phyloP scores from a whole-genome alignment of 1,140 invertebrate genomes.

The Drosophila saltans region DNA sequence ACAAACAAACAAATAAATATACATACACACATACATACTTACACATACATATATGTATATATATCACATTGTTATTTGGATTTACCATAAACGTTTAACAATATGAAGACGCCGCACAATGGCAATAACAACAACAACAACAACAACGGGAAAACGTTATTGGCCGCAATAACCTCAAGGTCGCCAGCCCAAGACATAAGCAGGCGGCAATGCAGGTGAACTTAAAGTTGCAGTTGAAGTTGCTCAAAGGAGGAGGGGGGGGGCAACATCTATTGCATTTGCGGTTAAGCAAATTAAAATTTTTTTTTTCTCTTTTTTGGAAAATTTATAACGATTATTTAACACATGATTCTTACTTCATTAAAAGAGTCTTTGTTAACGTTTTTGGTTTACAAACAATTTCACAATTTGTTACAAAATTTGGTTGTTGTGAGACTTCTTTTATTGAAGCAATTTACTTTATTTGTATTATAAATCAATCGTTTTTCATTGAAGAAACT shows the following conservation, averaged over 20 bases:
- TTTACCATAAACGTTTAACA: slow-evolving; percentile 47
- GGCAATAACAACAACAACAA: slow-evolving; percentile 9
- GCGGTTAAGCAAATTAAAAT: slow-evolving; percentile 30
- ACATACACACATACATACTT: slow-evolving; percentile 12
- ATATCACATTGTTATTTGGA: slow-evolving; percentile 31
- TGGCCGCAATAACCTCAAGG: slow-evolving; percentile 58
- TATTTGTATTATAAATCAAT: too few species aligned
- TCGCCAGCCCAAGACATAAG: slow-evolving; percentile 17
- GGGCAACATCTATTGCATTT: not conserved
- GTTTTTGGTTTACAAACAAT: not conserved
- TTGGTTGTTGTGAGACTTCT: too few species aligned
- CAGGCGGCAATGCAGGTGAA: not conserved
- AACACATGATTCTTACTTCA: slow-evolving; percentile 2
- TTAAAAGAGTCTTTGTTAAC: not conserved
- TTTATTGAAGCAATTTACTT: too few species aligned
- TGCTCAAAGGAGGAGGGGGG: too few species aligned
- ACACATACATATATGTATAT: slow-evolving; percentile 31
- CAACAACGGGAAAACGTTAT: slow-evolving; percentile 3
- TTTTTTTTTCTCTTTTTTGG: too few species aligned
- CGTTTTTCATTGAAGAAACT: too few species aligned
- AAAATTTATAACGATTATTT: not conserved
- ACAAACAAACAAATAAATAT: slow-evolving; percentile 38
- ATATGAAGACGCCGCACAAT: slow-evolving; percentile 30
- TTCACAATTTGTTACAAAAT: not conserved
- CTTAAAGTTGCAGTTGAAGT: slow-evolving; percentile 4